Evolutionary conservation across 2,797 vertebrate species (phyloP).

Genomic region (Halcyon leucocephala): DNA sequence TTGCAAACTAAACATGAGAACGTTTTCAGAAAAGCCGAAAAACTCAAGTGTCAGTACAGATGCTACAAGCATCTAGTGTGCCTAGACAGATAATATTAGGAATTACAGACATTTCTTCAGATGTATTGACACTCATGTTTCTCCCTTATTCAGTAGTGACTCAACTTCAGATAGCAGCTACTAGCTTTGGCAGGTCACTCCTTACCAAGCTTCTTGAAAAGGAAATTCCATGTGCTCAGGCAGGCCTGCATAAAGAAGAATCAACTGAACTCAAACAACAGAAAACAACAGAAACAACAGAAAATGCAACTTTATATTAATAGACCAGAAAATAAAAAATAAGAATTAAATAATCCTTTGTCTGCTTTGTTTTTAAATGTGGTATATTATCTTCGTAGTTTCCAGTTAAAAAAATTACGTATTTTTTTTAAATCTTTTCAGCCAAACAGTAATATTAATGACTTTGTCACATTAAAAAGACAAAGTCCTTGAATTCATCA

Average conservation of each 20-base stretch:
- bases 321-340: background rate
- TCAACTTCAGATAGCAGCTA: background rate
- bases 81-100: background rate
- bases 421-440: background rate
- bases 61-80: background rate
- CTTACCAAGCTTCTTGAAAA: background rate
- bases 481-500: background rate
- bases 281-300: background rate
- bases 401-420: background rate
- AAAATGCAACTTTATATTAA: background rate
- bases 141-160: background rate
- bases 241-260: background rate
- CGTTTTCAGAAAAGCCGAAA: background rate
- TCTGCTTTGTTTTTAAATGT: background rate
- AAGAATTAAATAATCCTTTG: background rate
- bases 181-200: background rate
- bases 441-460: background rate
- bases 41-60: background rate
- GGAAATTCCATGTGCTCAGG: background rate
- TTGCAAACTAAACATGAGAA: background rate
- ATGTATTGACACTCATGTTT: background rate
- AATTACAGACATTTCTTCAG: background rate
- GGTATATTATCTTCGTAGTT: background rate
- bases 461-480: background rate
- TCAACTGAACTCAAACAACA: background rate